phyloP scores from a whole-genome alignment of 2,113 vertebrate species.

The Protobothrops flavoviridis region DNA sequence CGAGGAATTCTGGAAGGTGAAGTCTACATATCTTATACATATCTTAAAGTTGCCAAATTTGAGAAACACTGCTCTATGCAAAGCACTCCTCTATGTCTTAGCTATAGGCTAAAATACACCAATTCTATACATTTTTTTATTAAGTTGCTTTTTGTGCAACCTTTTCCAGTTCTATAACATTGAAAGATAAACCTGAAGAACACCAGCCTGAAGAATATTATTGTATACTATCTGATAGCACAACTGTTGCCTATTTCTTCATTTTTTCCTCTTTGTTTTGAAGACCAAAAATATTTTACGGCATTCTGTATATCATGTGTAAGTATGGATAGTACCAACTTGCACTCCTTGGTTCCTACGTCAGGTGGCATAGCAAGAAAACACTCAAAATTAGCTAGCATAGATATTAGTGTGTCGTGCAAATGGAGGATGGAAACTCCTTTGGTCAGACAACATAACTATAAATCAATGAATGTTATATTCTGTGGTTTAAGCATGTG shows the following conservation, averaged over 20 bases:
- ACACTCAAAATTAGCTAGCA: not conserved
- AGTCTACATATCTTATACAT: not conserved
- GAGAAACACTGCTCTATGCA: not conserved
- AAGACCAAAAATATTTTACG: not conserved
- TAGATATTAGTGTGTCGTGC: not conserved
- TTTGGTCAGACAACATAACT: not conserved
- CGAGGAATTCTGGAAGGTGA: not conserved
- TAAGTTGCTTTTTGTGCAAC: not conserved
- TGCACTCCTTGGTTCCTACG: not conserved
- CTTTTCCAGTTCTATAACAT: not conserved
- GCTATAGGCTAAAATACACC: not conserved
- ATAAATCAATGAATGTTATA: not conserved
- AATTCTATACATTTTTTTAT: not conserved
- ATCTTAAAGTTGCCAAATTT: not conserved
- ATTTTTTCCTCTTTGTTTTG: not conserved
- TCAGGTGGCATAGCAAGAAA: not conserved
- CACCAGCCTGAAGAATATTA: not conserved
- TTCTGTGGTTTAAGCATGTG: not conserved
- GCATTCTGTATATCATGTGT: not conserved
- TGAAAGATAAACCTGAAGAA: not conserved
- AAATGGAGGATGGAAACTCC: not conserved
- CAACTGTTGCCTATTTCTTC: not conserved
- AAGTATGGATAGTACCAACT: not conserved
- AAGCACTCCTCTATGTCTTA: not conserved
- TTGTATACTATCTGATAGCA: not conserved